Evolutionary conservation across 2,113 vertebrate genomes (phyloP).

Genomic region (Anarhynchus alexandrinus): DNA sequence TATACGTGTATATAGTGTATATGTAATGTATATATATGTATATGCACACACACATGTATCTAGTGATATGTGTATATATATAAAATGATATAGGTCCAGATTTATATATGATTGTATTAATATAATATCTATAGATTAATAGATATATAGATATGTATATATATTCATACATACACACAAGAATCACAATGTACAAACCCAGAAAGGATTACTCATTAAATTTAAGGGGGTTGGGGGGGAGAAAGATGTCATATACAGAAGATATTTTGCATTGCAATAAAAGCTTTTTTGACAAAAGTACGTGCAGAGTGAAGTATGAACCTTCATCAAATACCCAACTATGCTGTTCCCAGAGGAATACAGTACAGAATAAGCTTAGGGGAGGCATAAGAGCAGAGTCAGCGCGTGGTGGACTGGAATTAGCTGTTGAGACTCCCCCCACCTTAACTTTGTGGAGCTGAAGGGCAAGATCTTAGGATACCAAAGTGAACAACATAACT

Average conservation of each 20-base stretch:
- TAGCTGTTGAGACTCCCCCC: background rate
- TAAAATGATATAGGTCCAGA: slow-evolving; percentile 51
- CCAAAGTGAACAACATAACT: background rate
- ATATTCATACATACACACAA: slow-evolving; percentile 63
- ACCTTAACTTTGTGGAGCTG: background rate
- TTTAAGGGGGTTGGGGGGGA: slow-evolving; percentile 27
- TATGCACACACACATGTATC: slow-evolving; percentile 24
- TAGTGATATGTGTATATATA: slow-evolving; percentile 56
- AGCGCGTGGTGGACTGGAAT: background rate
- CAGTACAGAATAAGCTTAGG: background rate
- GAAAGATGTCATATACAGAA: slow-evolving; percentile 71
- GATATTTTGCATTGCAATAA: slow-evolving; percentile 76
- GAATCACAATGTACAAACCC: slow-evolving; percentile 69
- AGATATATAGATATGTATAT: slow-evolving; percentile 65
- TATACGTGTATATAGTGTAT: slow-evolving; percentile 57
- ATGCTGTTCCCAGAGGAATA: background rate
- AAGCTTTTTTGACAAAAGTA: slow-evolving; percentile 72
- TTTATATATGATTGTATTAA: slow-evolving; percentile 67
- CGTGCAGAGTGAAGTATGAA: slow-evolving; percentile 66
- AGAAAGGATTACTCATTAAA: slow-evolving; percentile 66
- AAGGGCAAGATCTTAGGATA: background rate
- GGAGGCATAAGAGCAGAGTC: background rate
- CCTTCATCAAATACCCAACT: slow-evolving; percentile 26
- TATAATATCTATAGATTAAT: slow-evolving; percentile 67
- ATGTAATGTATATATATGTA: slow-evolving; percentile 33